Base-by-base conservation (phyloP, 2,888 invertebrate genomes). In the Pilophorus perplexus region DNA sequence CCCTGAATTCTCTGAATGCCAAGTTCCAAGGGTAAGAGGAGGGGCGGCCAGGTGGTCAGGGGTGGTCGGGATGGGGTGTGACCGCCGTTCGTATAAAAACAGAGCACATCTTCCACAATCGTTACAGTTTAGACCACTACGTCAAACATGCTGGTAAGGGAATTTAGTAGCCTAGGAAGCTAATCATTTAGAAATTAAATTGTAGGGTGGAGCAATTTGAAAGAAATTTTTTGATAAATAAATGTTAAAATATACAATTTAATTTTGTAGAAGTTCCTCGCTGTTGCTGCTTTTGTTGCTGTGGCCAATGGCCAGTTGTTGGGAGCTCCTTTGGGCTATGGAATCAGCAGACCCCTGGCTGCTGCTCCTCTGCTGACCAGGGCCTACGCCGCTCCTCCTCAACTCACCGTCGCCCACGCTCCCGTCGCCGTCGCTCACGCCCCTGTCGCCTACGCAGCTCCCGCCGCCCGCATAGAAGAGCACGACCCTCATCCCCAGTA, bases 401-500 rank as follows among this genome's bases (percentile, higher is more conserved):
- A 33, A 16, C 33, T 46, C 12, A 14, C 38, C 22, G 38, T 52
- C 20, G 52, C 50, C 23, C 64, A 52, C 14, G 64, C 52, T 22
- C 40, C 64, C 5, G 38, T 64, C 14, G 38, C 64, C 22, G 59
- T 64, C 14, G 60, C 60, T 6, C 60, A 44, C 27, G 60, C 46
- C 46, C 40, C 57, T 6, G 66, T 65, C 18, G 52, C 52, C 6
- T 20, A 42, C 16, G 64, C 64, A 8, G 54, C 67, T 28, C 52
- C 65, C 8, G 55, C 64, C 23, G 50, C 60, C 38, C 50, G 50
- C 22, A 44, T 48, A 14, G 71, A 71, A 65, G 73, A 73, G 68
- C 71, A 72, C 71, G 73, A 73, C 69, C 73, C 73, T 54, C 72
- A 72, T 70, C 73, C 73, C 27, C 68, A 68, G 66, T 73, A 73